Percentiles rank a stretch among this genome's conserved stretches.
Conservation (phyloP, 2,797 vertebrate species). For the Neosilurus mollespiculum region DNA sequence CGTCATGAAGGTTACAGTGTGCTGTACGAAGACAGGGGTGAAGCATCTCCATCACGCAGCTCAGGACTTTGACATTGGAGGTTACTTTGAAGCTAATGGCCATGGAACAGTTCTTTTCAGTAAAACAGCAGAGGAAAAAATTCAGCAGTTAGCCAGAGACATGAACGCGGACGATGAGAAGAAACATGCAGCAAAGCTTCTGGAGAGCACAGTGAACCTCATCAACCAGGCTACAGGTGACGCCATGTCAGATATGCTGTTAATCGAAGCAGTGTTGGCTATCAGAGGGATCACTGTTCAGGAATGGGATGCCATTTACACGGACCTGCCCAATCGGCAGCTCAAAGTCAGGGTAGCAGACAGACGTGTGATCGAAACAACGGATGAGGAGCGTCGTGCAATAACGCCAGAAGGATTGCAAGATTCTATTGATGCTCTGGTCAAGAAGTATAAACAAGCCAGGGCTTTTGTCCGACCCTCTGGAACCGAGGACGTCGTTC, state of each 20-base stretch:
- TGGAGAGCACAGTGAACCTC: conserved; percentile 82
- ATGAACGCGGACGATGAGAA: conserved; percentile 69
- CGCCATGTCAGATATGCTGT: conserved; percentile 90
- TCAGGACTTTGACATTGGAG: conserved; percentile 87
- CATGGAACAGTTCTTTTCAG: conserved; percentile 95
- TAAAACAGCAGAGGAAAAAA: conserved; percentile 80
- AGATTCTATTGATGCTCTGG: conserved; percentile 80
- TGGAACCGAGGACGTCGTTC: conserved; percentile 89
- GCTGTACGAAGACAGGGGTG: conserved; percentile 93
- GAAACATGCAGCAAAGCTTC: conserved; percentile 78
- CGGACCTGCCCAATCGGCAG: conserved; percentile 89
- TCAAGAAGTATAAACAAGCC: conserved; percentile 75
- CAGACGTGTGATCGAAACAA: conserved; percentile 83
- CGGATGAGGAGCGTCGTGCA: conserved; percentile 83
- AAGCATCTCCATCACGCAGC: conserved; percentile 94
- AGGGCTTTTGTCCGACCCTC: conserved; percentile 92
- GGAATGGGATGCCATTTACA: conserved; percentile 88
- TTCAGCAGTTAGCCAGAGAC: conserved; percentile 75
- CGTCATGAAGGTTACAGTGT: conserved; percentile 87
- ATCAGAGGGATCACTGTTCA: conserved; percentile 82
- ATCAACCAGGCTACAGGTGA: conserved; percentile 87
- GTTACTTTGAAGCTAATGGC: conserved; percentile 97
- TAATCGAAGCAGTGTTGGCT: conserved; percentile 89
- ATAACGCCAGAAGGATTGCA: conserved; percentile 84
- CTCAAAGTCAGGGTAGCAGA: conserved; percentile 93